Evolutionary conservation across 1,140 invertebrate genomes (phyloP).

Genomic region (Dermatophagoides farinae): DNA sequence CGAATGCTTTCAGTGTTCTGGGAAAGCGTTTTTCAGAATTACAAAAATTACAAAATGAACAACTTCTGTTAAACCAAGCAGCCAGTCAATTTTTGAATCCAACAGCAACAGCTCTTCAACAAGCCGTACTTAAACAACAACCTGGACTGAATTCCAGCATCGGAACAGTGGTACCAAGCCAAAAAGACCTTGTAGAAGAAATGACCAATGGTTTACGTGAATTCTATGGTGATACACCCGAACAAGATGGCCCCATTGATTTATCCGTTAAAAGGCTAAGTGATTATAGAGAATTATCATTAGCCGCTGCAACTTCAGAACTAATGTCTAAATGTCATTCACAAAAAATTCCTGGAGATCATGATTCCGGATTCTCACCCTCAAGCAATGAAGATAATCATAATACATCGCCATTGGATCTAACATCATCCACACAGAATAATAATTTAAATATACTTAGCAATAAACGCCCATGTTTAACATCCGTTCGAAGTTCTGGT

Average conservation of each 20-base stretch:
- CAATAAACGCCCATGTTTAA: not conserved
- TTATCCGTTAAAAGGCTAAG: conserved; percentile 18
- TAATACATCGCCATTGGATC: conserved; percentile 13
- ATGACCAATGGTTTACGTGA: not conserved
- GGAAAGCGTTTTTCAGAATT: conserved; percentile 13
- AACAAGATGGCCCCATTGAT: conserved; percentile 23
- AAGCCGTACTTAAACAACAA: not conserved
- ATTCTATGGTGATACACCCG: conserved; percentile 17
- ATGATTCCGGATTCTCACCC: conserved; percentile 15
- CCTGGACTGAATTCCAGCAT: not conserved
- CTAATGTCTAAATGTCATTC: not conserved
- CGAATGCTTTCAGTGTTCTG: not conserved
- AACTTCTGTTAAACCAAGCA: conserved; percentile 6
- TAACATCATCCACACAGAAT: conserved; percentile 2
- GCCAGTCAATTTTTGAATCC: conserved; percentile 8
- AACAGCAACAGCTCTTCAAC: not conserved
- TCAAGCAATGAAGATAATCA: conserved; percentile 14
- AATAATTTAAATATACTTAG: not conserved
- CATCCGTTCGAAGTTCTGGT: not conserved
- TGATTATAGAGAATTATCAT: not conserved
- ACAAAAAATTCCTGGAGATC: conserved; percentile 7
- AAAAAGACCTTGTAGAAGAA: not conserved
- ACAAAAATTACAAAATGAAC: conserved; percentile 13
- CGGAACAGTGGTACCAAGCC: not conserved
- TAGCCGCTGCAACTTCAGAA: not conserved